Base-by-base conservation (phyloP, 2,888 invertebrate genomes). In the Parelbella ahira region DNA sequence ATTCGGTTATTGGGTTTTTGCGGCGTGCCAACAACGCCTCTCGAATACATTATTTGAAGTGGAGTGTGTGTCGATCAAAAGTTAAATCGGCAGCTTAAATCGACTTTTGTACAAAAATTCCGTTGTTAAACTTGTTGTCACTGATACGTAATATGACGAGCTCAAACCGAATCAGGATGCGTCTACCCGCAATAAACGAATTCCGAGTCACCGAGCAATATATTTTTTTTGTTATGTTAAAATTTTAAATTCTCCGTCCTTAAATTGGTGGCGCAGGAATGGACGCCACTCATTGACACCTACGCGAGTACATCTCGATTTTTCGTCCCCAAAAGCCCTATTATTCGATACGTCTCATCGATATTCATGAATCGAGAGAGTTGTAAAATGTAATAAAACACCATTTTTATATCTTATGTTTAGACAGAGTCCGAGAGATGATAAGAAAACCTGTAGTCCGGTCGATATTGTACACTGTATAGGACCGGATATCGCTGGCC, bases 381-480 rank as follows among this genome's bases (percentile, higher is more conserved):
- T 67, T 77, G 79, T 86, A 82, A 83, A 83, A 75, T 54, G 76
- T 59, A 76, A 86, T 87, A 87, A 86, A 86, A 78, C 82, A 76
- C 78, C 73, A 82, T 81, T 83, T 86, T 84, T 86, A 86, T 83
- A 81, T 81, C 72, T 74, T 65, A 59, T 83, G 78, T 86, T 86
- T 84, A 84, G 86, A 84, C 86, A 77, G 81, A 71, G 75, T 68
- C 63, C 70, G 80, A 75, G 77, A 80, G 76, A 68, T 82, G 86
- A 87, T 87, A 87, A 87, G 81, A 64, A 79, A 86, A 86, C 84
- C 80, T 80, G 86, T 76, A 77, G 63, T 53, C 64, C 69, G 60
- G 65, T 58, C 70, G 64, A 77, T 76, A 75, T 66, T 64, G 64
- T 50, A 11, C 44, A 28, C 42, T n/a, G n/a, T 51, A 58, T 58